Percentiles rank a stretch among this genome's conserved stretches.
Conservation (phyloP, 2,888 invertebrate species). For the Spodoptera exigua region DNA sequence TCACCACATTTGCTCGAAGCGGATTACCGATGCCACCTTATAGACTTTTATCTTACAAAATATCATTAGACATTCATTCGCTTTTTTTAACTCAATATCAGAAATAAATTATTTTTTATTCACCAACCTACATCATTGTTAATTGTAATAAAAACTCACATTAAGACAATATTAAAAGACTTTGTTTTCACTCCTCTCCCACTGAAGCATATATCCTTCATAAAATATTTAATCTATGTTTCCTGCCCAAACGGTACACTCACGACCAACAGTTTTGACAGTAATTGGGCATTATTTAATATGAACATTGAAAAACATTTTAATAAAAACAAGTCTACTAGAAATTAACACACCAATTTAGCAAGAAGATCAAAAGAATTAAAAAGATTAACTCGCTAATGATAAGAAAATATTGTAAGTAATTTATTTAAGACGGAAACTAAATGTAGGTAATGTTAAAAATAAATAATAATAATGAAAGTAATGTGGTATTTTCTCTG, state of each 20-base stretch:
- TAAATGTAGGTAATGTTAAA: constrained; percentile 81
- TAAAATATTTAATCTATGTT: constrained; percentile 50
- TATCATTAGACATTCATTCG: too few species aligned
- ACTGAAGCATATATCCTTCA: constrained; percentile 53
- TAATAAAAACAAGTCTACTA: constrained; percentile 51
- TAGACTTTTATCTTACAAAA: too few species aligned
- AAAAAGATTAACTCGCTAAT: constrained; percentile 52
- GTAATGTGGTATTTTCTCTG: constrained; percentile 78
- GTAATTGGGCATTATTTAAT: constrained; percentile 63
- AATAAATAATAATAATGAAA: constrained; percentile 78
- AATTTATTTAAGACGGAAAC: constrained; percentile 81
- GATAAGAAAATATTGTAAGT: constrained; percentile 57
- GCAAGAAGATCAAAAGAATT: constrained; percentile 62
- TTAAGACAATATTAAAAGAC: constrained; percentile 43
- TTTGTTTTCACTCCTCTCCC: constrained; percentile 34
- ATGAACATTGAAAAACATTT: constrained; percentile 60
- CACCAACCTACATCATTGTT: constrained; percentile 47
- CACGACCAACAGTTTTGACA: constrained; percentile 54
- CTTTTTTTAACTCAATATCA: constrained; percentile 35
- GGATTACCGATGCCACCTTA: too few species aligned
- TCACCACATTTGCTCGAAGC: too few species aligned
- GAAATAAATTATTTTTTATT: constrained; percentile 39
- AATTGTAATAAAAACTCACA: constrained; percentile 41
- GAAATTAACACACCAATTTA: constrained; percentile 60
- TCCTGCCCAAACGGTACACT: constrained; percentile 50